Evolutionary conservation across 2,113 vertebrate species (phyloP).

Genomic region (Turdus rufiventris): DNA sequence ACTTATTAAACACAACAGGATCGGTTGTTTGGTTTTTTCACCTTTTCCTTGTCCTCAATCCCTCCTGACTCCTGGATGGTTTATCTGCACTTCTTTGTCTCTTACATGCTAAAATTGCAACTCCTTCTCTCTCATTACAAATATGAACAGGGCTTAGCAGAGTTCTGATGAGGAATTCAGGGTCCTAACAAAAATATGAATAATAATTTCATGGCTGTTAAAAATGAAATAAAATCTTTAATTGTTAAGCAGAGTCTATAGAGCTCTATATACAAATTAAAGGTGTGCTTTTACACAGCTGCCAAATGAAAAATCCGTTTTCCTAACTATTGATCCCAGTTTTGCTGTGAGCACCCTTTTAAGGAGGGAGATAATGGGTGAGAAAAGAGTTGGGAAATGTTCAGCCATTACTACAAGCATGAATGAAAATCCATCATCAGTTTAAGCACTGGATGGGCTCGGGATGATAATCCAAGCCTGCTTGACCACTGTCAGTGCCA

Average conservation of each 20-base stretch:
- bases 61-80: neutral
- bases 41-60: neutral
- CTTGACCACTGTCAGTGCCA: neutral
- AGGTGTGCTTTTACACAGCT: neutral
- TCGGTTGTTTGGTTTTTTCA: neutral
- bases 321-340: slow-evolving; percentile 42
- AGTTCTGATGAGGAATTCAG: neutral
- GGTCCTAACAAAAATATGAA: neutral
- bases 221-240: neutral
- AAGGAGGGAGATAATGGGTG: slow-evolving; percentile 51
- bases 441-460: slow-evolving; percentile 35
- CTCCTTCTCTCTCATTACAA: neutral
- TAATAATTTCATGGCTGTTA: neutral
- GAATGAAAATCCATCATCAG: slow-evolving; percentile 58
- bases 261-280: neutral
- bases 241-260: neutral
- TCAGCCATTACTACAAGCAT: slow-evolving; percentile 21
- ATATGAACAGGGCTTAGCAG: neutral
- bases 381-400: slow-evolving; percentile 72
- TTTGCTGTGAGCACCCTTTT: slow-evolving; percentile 54
- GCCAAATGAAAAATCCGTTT: slow-evolving; percentile 3
- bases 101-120: neutral
- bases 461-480: neutral
- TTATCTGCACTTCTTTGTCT: neutral
- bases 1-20: neutral